Evolutionary conservation across 2,113 vertebrate genomes (phyloP).

Genomic region (Hippocampus abdominalis): DNA sequence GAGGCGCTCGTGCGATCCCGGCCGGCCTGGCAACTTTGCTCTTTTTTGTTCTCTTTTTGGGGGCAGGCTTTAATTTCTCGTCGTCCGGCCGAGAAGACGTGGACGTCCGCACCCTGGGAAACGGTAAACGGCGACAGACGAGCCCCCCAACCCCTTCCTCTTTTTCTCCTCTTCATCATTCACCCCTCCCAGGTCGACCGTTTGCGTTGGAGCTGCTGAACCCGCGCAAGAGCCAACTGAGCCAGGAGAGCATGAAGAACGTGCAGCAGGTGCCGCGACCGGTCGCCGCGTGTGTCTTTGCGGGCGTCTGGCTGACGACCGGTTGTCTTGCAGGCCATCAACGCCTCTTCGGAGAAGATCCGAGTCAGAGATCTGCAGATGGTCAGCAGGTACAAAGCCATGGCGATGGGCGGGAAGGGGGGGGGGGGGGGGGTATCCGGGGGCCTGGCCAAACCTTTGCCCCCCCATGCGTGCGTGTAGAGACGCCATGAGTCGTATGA

Average conservation of each 20-base stretch:
- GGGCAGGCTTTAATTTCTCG: slow-evolving; percentile 92
- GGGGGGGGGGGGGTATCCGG: too few relatives aligned
- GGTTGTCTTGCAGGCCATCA: slow-evolving; percentile 78
- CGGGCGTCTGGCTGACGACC: background rate
- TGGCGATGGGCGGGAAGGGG: too few relatives aligned
- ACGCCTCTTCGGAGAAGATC: slow-evolving; percentile 89
- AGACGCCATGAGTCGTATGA: slow-evolving; percentile 92
- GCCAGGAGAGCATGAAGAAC: slow-evolving; percentile 76
- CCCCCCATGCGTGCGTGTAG: slow-evolving; percentile 50
- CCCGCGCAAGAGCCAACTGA: slow-evolving; percentile 79
- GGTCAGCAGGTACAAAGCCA: slow-evolving; percentile 80
- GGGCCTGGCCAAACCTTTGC: background rate
- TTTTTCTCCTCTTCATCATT: background rate
- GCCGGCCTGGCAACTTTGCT: background rate
- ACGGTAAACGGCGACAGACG: slow-evolving; percentile 71
- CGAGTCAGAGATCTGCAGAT: slow-evolving; percentile 91
- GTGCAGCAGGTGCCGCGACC: slow-evolving; percentile 83
- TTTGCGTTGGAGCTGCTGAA: slow-evolving; percentile 95
- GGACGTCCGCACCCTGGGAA: slow-evolving; percentile 94
- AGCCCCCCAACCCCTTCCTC: background rate
- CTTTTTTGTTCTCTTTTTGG: background rate
- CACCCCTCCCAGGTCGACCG: slow-evolving; percentile 81
- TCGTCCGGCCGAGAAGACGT: slow-evolving; percentile 97
- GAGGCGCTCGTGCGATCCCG: background rate
- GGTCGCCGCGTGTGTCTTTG: too few relatives aligned